These are phyloP conservation scores for Benitochromis conjunctus DNA, from an alignment of 2,113 vertebrate species.

Conservation along the genomic window DNA sequence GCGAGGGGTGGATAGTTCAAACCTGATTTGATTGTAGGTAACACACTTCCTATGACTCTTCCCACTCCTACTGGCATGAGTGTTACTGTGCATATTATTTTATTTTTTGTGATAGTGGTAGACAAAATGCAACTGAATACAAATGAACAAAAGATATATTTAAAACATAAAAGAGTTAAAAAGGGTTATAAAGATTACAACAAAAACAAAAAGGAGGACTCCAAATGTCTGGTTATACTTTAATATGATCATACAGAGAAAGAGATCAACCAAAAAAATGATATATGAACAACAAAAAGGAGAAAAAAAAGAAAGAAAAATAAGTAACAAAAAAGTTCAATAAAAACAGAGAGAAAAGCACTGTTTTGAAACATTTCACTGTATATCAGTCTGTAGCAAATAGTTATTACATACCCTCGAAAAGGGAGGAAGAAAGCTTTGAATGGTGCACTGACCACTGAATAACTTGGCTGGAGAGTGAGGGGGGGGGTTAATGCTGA, in stretches of 20 bases:
- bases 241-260: slow-evolving; percentile 93
- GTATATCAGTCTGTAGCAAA: slow-evolving; percentile 76
- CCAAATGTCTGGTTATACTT: slow-evolving; percentile 91
- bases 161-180: slow-evolving; percentile 24
- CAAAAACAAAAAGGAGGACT: slow-evolving; percentile 72
- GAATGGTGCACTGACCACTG: slow-evolving; percentile 58
- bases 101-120: slow-evolving; percentile 27
- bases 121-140: slow-evolving; percentile 44
- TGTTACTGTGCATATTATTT: slow-evolving; percentile 69
- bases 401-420: slow-evolving; percentile 70
- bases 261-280: slow-evolving; percentile 79
- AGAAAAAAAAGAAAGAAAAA: slow-evolving; percentile 65
- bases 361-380: slow-evolving; percentile 85
- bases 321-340: slow-evolving; percentile 83
- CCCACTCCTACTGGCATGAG: slow-evolving; percentile 44
- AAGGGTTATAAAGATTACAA: slow-evolving; percentile 33
- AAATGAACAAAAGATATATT: slow-evolving; percentile 20
- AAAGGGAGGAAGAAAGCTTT: slow-evolving; percentile 64
- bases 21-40: slow-evolving; percentile 63
- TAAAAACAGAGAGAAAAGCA: slow-evolving; percentile 86
- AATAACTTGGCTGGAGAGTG: slow-evolving; percentile 48
- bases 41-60: slow-evolving; percentile 52
- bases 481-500: slow-evolving; percentile 31
- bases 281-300: slow-evolving; percentile 67
- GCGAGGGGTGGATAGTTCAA: slow-evolving; percentile 61